Percentiles rank a stretch among this genome's conserved stretches.
Evolutionary conservation across 1,140 invertebrate species (phyloP).

Genomic region (Neodiprion lecontei): DNA sequence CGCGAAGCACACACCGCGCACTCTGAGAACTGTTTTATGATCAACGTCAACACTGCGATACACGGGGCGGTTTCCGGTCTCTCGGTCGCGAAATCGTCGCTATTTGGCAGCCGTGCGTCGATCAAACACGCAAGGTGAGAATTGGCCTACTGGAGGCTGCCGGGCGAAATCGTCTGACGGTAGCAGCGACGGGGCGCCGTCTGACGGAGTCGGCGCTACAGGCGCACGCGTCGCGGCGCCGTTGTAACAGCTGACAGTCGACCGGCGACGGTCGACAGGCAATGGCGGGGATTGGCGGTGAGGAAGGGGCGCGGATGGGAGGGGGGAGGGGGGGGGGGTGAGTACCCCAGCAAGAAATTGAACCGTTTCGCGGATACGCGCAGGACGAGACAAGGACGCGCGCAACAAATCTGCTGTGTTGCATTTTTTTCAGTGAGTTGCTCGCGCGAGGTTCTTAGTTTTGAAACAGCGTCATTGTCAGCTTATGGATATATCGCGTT

Average conservation of each 20-base stretch:
- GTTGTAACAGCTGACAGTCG: slow-evolving; percentile 14
- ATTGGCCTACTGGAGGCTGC: slow-evolving; percentile 48
- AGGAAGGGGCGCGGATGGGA: background rate
- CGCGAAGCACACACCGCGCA: no score
- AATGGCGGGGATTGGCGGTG: slow-evolving; percentile 16
- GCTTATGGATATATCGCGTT: no score
- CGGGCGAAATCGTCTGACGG: slow-evolving; percentile 45
- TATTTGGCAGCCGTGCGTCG: background rate
- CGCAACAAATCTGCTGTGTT: background rate
- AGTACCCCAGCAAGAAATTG: slow-evolving; percentile 2
- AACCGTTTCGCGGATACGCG: background rate
- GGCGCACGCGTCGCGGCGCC: slow-evolving; percentile 49
- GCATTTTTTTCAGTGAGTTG: no score
- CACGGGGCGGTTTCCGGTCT: no score
- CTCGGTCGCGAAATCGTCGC: background rate
- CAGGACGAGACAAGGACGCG: background rate
- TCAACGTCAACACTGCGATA: no score
- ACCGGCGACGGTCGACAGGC: slow-evolving; percentile 17
- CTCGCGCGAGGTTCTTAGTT: no score
- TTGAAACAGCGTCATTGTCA: no score
- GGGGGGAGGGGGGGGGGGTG: background rate
- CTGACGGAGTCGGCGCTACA: slow-evolving; percentile 34
- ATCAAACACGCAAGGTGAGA: slow-evolving; percentile 30
- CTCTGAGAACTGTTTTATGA: no score
- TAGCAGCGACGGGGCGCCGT: slow-evolving; percentile 52